Percentiles rank a stretch among this genome's conserved stretches.
Conservation (phyloP, 1,140 invertebrate genomes). For the Drosophila dunni region DNA sequence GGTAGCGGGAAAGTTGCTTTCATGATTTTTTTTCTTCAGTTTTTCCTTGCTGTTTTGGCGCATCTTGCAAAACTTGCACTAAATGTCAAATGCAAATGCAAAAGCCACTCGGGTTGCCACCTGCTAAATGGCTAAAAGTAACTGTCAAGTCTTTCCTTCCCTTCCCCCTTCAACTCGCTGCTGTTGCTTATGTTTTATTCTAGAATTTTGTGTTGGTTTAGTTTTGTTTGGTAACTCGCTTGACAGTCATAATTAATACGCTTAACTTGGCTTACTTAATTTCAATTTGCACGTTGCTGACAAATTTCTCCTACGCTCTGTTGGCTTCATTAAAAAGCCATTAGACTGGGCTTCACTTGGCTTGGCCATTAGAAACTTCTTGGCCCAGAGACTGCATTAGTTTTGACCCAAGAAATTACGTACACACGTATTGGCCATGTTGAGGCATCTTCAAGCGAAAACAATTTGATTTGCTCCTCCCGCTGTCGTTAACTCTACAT, state of each 20-base stretch:
- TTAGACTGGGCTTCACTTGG: conserved; percentile 49
- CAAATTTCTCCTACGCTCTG: conserved; percentile 52
- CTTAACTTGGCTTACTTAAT: conserved; percentile 75
- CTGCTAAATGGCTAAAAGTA: conserved; percentile 51
- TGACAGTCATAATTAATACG: conserved; percentile 78
- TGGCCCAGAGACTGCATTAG: conserved; percentile 38
- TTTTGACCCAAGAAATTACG: conserved; percentile 37
- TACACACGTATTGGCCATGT: conserved; percentile 21
- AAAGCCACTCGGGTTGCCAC: conserved; percentile 62
- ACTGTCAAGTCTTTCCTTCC: conserved; percentile 57
- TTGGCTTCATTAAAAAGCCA: conserved; percentile 75
- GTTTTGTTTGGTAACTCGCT: conserved; percentile 9
- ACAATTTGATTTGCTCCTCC: conserved; percentile 14
- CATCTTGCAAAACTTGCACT: conserved; percentile 56
- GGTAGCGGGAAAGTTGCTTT: conserved; percentile 37
- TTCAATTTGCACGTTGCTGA: conserved; percentile 61
- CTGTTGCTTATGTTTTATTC: conserved; percentile 28
- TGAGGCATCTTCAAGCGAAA: conserved; percentile 9
- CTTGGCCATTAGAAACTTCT: conserved; percentile 52
- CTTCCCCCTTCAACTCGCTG: not conserved
- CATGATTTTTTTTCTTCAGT: conserved; percentile 31
- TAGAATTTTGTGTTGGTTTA: conserved; percentile 7
- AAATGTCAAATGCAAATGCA: conserved; percentile 80
- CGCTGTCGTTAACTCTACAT: not conserved
- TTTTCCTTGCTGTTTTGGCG: conserved; percentile 29